Evolutionary conservation across 2,797 vertebrate species (phyloP).

Genomic region (Acanthopagrus latus): DNA sequence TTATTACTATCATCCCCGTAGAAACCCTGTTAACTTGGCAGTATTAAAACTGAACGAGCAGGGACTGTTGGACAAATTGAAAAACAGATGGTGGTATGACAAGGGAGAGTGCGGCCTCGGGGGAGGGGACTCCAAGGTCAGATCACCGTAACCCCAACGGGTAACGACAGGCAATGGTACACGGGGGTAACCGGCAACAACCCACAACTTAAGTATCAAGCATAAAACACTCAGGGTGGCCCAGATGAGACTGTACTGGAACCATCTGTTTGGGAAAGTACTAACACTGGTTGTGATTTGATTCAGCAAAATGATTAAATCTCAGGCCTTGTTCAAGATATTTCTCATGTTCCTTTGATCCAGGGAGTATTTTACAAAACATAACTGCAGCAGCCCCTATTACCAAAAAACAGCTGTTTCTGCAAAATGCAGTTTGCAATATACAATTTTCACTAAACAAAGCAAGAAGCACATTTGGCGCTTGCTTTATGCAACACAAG

Average conservation of each 20-base stretch:
- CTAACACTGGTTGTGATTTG: background rate
- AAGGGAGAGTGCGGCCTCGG: constrained; percentile 99
- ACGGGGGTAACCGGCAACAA: constrained; percentile 95
- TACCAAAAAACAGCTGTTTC: no score
- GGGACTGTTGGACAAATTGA: constrained; percentile 99
- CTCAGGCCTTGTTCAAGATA: background rate
- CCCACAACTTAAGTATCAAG: background rate
- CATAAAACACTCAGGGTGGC: constrained; percentile 54
- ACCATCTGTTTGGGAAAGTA: background rate
- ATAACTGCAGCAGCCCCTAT: no score
- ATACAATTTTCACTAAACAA: no score
- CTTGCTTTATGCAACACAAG: no score
- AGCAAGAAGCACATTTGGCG: no score
- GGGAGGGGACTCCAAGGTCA: constrained; percentile 99
- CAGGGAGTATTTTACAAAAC: constrained; percentile 35
- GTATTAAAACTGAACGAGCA: constrained; percentile 99
- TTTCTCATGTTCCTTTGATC: constrained; percentile 4
- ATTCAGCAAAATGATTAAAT: background rate
- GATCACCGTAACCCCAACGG: constrained; percentile 88
- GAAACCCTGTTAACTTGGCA: constrained; percentile 99
- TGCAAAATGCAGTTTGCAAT: no score
- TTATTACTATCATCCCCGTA: constrained; percentile 84
- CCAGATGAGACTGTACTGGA: no score
- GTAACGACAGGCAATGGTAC: constrained; percentile 87
- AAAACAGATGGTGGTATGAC: constrained; percentile 99